Base-by-base conservation (phyloP, 1,140 invertebrate species). In the Lycorma delicatula region DNA sequence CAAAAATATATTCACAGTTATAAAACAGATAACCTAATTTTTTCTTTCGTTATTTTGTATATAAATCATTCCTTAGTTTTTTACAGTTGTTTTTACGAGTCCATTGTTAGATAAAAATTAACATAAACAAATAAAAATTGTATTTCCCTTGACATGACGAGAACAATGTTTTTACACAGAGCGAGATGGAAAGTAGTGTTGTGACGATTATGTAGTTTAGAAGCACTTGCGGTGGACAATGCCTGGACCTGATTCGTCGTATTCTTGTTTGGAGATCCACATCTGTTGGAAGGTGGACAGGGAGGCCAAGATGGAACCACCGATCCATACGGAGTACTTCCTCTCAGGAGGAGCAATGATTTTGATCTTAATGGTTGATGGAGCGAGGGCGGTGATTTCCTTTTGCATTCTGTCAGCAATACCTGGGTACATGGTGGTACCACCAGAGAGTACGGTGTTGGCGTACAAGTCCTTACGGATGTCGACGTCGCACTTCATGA, bases 211-310 rank as follows among this genome's bases (percentile, higher is more conserved):
- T 44, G 55, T 52, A 54, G 71, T 72, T 91, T 93, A 93, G 82
- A 93, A 93, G 81, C 90, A 93, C 78, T 93, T 93, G 78, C 90
- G 83, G 82, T 93, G 89, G 72, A 93, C 90, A 72, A 93, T 91
- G 68, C 85, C 86, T 68, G 90, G 89, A 68, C 91, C 91, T 72
- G 87, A 91, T 74, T 93, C 91, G 76, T 93, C 89, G 79, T 93
- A 93, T 71, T 93, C 90, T 77, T 91, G 86, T 76, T 92, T 92
- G 72, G 82, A 84, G 77, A 85, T 93, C 91, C 91, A 93, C 86
- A 89, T 90, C 78, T 85, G 83, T 70, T 87, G 85, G 83, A 87
- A 88, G 69, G 86, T 88, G 69, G 85, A 86, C 58, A 87, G 76
- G 46, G 88, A 91, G 60, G 88, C 88, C 64, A 91, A 74, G 78